These are phyloP conservation scores for Mythimna impura DNA, from an alignment of 2,888 invertebrate species.

Conservation along the genomic window DNA sequence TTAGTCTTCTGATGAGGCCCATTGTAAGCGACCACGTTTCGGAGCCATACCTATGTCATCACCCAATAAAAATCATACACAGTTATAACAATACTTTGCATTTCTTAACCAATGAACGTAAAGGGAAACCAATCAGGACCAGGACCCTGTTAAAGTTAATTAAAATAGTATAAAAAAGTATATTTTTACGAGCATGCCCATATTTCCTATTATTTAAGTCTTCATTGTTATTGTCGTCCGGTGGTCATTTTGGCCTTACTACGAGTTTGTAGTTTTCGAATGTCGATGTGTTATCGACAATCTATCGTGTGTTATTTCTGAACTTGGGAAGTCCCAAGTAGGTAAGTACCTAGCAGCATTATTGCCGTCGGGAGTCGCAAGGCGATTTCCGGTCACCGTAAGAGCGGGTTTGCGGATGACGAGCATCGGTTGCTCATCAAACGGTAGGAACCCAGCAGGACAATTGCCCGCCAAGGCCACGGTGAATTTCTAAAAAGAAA, in stretches of 20 bases:
- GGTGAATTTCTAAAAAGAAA: too few species aligned
- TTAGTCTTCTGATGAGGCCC: too few species aligned
- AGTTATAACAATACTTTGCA: background rate
- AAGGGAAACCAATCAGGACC: constrained; percentile 56
- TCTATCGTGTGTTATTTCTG: background rate
- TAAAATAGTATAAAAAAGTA: constrained; percentile 63
- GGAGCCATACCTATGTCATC: too few species aligned
- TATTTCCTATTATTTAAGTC: constrained; percentile 63
- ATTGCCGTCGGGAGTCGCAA: too few species aligned
- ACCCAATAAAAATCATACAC: too few species aligned
- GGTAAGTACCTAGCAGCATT: too few species aligned
- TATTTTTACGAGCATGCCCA: constrained; percentile 57
- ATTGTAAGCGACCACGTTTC: too few species aligned
- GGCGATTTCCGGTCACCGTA: too few species aligned
- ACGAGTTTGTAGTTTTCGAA: constrained; percentile 13
- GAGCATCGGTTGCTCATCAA: too few species aligned
- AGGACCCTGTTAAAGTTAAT: constrained; percentile 63
- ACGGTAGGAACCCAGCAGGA: too few species aligned
- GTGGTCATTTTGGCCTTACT: constrained; percentile 53
- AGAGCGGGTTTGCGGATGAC: too few species aligned
- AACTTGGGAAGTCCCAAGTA: background rate
- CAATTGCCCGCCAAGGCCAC: too few species aligned
- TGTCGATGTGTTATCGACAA: background rate
- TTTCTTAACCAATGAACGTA: constrained; percentile 15
- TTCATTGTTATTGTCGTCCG: constrained; percentile 59